Base-by-base conservation (phyloP, 2,113 vertebrate genomes). In the Corythornis cristatus region DNA sequence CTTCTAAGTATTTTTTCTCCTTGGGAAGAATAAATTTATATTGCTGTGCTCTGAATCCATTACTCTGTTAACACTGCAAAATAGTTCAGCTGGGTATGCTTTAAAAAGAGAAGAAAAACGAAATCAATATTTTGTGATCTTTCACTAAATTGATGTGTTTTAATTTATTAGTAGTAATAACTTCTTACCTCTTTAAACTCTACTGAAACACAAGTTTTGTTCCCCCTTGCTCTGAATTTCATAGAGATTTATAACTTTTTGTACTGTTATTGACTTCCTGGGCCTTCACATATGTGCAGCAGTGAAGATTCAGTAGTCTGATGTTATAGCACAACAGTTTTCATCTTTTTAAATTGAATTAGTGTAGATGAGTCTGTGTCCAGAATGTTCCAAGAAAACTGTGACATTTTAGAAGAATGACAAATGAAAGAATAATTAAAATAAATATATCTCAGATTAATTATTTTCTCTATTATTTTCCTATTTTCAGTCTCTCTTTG, bases 1-100 rank as follows among this genome's bases (percentile, higher is more conserved):
- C 93, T 95, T 96, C 83, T 93, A 95, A 92, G 89, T 64, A 74
- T 18, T 28, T 93, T 96, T 97, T 95, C 92, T 92, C 45, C 79
- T 89, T 61, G 15, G 50, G 91, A 96, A 97, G 90, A 95, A 91
- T 70, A 94, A 94, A 96, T 96, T 97, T 95, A 90, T 92, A 51
- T 97, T 96, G 77, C 54, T 78, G 22, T 90, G 58, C 48, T 95
- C 93, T 95, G 89, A 96, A 95, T 95, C 92, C 68, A 42, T 95
- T 95, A 92, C 25, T 94, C 85, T 86, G 48, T 93, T 96, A 96
- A 96, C 46, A 93, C 83, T 84, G 42, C 57, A 89, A 90, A 96
- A 83, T 53, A 80, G 25, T 79, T 88, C 86, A 92, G 18, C 57
- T 90, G 37, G 37, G 17, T 86, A 82, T 81, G 42, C n/a, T 74